Conservation (phyloP, 2,797 vertebrate genomes). For the Peromyscus nudipes region DNA sequence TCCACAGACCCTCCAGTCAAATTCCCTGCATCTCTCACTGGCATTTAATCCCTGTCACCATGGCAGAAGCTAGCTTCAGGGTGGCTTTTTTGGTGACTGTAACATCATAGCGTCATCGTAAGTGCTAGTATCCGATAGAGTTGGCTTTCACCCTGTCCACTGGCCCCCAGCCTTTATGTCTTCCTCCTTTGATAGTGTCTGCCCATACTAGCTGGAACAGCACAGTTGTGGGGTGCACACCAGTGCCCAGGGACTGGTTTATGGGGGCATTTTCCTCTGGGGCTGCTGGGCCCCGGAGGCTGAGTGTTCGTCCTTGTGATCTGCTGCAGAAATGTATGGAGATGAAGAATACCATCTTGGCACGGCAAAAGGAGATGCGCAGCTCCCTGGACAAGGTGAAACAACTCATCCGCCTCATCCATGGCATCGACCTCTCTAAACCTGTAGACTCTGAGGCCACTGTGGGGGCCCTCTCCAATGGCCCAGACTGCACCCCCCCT, state of each 20-base stretch:
- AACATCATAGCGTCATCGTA: neutral
- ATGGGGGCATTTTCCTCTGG: neutral
- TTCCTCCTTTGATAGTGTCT: neutral
- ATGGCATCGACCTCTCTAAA: conserved; percentile 96
- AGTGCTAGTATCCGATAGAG: neutral
- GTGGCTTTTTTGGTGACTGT: neutral
- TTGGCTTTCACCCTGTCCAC: neutral
- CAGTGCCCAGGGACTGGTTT: neutral
- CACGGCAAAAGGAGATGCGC: conserved; percentile 99
- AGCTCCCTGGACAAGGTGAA: conserved; percentile 98
- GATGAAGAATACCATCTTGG: conserved; percentile 97
- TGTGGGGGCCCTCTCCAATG: conserved; percentile 89
- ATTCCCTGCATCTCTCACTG: neutral
- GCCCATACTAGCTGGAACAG: neutral
- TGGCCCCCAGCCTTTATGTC: neutral
- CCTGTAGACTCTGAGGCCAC: conserved; percentile 91
- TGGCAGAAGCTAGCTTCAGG: neutral
- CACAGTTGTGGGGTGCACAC: neutral
- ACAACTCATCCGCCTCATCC: conserved; percentile 97
- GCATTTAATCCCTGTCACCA: neutral
- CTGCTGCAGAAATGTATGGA: conserved; percentile 98
- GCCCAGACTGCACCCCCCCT: conserved; percentile 90
- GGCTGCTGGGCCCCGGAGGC: neutral
- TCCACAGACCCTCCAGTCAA: neutral
- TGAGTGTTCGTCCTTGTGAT: conserved; percentile 68